Evolutionary conservation across 30 jellyfish, hydroid and myxozoan genomes (phyloP), one percentile per base, ranked within the genome.

Genomic region (Aurelia coerulea): DNA sequence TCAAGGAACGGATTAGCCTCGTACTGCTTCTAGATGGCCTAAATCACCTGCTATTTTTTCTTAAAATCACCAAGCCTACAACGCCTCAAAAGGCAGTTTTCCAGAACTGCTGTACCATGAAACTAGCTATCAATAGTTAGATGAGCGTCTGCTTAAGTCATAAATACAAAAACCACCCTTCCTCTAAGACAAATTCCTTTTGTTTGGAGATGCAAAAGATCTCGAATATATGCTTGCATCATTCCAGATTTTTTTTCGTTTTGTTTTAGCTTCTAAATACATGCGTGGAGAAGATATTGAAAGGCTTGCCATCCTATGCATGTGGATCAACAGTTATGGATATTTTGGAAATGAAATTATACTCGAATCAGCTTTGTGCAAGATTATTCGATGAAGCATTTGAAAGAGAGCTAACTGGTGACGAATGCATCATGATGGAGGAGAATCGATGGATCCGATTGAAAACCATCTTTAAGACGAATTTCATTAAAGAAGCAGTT

Each of bases 311-410:
- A 4, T 35, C 79, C 13, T 18, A 50, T 29, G 8, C 59, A 9
- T 32, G 52, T 85, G 95, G 95, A n/a, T 73, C 95, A 68, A 85
- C 95, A 11, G 31, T 60, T 51, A 74, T 85, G n/a, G 95, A 85
- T 15, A 75, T 85, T 11, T 65, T 85, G 42, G 65, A 32, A 12
- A 33, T 68, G n/a, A 76, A 59, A n/a, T 32, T 37, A 10, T 74
- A 60, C 76, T 23, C 56, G 8, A 87, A 69, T 11, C 14, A 54
- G 58, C 59, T 85, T 41, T 74, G 83, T 70, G 76, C 76, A 51
- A 85, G 77, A n/a, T 29, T 85, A n/a, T 32, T 85, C 23, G 95
- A 85, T 49, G 50, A 35, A 59, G 95, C 95, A 33, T 41, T 85
- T 14, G 80, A 78, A 37, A 42, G 59, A 16, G 84, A 64, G 17